Evolutionary conservation across 2,797 vertebrate species (phyloP).

Genomic region (Enteromius anoplus): DNA sequence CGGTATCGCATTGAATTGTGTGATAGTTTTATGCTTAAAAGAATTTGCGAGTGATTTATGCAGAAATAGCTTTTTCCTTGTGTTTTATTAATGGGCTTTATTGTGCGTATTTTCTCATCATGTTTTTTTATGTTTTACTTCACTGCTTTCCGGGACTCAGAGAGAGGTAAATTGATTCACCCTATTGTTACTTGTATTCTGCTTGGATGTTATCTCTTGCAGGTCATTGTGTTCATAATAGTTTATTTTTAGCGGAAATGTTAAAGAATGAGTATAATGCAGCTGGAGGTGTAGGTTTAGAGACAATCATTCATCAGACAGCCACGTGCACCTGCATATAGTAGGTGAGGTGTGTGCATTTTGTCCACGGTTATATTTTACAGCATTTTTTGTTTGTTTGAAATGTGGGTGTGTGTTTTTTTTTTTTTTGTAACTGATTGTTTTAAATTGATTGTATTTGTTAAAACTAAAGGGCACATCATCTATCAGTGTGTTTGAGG

Average conservation of each 20-base stretch:
- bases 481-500: constrained; percentile 43
- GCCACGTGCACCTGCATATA: constrained; percentile 18
- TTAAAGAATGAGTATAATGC: constrained; percentile 6
- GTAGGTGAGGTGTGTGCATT: background rate
- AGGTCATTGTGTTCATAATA: background rate
- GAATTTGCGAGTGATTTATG: background rate
- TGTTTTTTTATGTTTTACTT: constrained; percentile 29
- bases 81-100: background rate
- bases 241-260: constrained; percentile 25
- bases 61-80: background rate
- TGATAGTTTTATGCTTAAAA: background rate
- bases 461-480: constrained; percentile 67
- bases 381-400: background rate
- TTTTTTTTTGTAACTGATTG: constrained; percentile 11
- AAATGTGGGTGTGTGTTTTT: constrained; percentile 1
- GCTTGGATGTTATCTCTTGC: background rate
- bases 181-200: constrained; percentile 13
- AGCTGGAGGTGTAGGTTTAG: constrained; percentile 28
- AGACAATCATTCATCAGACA: constrained; percentile 14
- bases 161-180: constrained; percentile 59
- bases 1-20: background rate
- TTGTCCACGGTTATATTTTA: background rate
- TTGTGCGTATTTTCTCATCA: constrained; percentile 34
- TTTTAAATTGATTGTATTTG: constrained; percentile 64
- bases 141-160: constrained; percentile 60